Conservation (phyloP, 2,888 invertebrate species). For the Heliconius charithonia region DNA sequence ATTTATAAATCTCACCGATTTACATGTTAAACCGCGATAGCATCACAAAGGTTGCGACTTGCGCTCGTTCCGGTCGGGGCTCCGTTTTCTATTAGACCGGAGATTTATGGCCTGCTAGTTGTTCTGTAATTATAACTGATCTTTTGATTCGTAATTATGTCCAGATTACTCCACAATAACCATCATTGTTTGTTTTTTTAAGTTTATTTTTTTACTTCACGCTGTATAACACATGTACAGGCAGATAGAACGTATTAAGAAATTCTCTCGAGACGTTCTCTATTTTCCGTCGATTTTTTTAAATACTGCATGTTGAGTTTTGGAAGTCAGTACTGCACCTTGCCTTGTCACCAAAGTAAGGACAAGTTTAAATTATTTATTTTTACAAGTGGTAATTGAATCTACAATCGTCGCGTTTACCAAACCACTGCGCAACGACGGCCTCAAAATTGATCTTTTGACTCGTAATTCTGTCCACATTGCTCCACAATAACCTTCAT, state of each 20-base stretch:
- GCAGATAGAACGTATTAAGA: not conserved
- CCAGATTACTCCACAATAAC: slow-evolving; percentile 31
- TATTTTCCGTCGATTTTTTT: not conserved
- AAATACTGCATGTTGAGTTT: not conserved
- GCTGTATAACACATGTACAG: not conserved
- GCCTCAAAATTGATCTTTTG: slow-evolving; percentile 34
- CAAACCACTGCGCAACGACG: not conserved
- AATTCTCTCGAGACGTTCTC: not conserved
- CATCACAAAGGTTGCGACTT: slow-evolving; percentile 53
- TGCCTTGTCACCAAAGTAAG: not conserved
- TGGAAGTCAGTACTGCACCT: no score
- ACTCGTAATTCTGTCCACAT: slow-evolving; percentile 40
- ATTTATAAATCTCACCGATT: slow-evolving; percentile 52
- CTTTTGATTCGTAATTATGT: slow-evolving; percentile 43
- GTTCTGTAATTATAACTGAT: slow-evolving; percentile 51
- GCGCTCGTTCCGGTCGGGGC: slow-evolving; percentile 51
- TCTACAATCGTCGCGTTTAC: not conserved
- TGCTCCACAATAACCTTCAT: slow-evolving; percentile 38
- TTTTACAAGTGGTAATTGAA: not conserved
- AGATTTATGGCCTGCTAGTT: slow-evolving; percentile 51
- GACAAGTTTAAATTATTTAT: not conserved
- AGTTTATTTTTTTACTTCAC: not conserved
- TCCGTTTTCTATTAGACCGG: slow-evolving; percentile 52
- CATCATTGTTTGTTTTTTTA: slow-evolving; percentile 38
- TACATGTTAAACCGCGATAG: slow-evolving; percentile 50